Evolutionary conservation across 2,797 vertebrate genomes (phyloP).

Genomic region (Pempheris klunzingeri): DNA sequence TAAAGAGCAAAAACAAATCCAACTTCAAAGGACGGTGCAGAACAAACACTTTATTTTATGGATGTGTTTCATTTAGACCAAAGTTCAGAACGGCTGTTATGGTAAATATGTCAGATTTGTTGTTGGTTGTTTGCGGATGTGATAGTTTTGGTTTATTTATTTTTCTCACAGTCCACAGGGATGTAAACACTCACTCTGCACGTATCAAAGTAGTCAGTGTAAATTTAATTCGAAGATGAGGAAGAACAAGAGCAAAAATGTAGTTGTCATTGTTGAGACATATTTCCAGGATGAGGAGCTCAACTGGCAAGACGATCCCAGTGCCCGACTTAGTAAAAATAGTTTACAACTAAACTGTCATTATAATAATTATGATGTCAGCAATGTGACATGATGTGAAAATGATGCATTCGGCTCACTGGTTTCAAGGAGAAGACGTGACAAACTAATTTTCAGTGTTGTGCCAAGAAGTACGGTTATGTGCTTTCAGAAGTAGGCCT

Average conservation of each 20-base stretch:
- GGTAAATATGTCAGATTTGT: constrained; percentile 87
- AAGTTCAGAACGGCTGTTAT: constrained; percentile 83
- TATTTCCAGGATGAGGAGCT: constrained; percentile 69
- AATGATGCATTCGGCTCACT: constrained; percentile 60
- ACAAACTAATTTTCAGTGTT: constrained; percentile 34
- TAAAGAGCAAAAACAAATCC: constrained; percentile 87
- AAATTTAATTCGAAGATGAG: constrained; percentile 83
- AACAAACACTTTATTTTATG: constrained; percentile 88
- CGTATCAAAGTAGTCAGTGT: constrained; percentile 84
- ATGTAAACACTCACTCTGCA: constrained; percentile 83
- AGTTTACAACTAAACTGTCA: constrained; percentile 64
- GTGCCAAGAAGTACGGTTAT: not conserved
- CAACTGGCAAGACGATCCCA: constrained; percentile 67
- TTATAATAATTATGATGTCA: constrained; percentile 64
- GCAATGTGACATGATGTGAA: constrained; percentile 56
- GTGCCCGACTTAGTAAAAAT: constrained; percentile 72
- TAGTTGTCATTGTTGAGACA: constrained; percentile 79
- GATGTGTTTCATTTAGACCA: constrained; percentile 85
- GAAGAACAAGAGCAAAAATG: constrained; percentile 81
- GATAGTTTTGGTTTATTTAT: constrained; percentile 84
- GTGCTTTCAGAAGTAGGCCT: not conserved
- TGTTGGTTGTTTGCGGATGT: constrained; percentile 81
- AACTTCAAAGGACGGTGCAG: constrained; percentile 84
- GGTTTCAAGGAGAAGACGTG: constrained; percentile 44
- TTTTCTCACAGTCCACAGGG: constrained; percentile 81